Conservation (phyloP, 2,888 invertebrate genomes). For the Drosophila stalkeri region DNA sequence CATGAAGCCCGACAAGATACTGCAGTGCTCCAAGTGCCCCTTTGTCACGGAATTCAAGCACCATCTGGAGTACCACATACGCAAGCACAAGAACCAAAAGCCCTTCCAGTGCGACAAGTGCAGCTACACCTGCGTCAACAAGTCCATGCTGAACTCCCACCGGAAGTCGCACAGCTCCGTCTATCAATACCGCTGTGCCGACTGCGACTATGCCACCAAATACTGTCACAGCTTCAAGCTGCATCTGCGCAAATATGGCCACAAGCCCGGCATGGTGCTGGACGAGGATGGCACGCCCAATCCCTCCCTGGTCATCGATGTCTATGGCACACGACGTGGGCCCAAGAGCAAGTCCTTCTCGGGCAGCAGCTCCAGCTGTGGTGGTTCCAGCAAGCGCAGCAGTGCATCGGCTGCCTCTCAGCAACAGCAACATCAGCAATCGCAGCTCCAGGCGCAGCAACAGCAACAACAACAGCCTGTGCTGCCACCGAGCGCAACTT, state of each 20-base stretch:
- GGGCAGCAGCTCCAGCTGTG: conserved; percentile 50
- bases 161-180: conserved; percentile 97
- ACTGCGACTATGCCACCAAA: conserved; percentile 98
- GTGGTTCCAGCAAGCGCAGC: conserved; percentile 44
- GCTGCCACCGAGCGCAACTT: conserved; percentile 40
- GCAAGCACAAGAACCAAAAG: conserved; percentile 97
- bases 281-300: conserved; percentile 96
- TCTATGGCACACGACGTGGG: conserved; percentile 95
- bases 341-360: conserved; percentile 88
- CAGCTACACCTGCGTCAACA: conserved; percentile 96
- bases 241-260: conserved; percentile 96
- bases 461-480: conserved; percentile 29
- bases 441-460: conserved; percentile 20
- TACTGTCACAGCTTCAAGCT: conserved; percentile 98
- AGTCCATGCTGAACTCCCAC: conserved; percentile 99
- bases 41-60: conserved; percentile 99
- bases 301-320: conserved; percentile 94
- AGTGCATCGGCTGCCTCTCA: conserved; percentile 27
- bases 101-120: conserved; percentile 97
- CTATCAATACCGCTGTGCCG: conserved; percentile 96
- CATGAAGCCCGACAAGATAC: conserved; percentile 96
- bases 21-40: conserved; percentile 96
- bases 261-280: conserved; percentile 95
- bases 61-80: conserved; percentile 97
- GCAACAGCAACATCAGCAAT: conserved; percentile 37